Conservation (phyloP, 2,888 invertebrate genomes). For the Melitaea athalia region DNA sequence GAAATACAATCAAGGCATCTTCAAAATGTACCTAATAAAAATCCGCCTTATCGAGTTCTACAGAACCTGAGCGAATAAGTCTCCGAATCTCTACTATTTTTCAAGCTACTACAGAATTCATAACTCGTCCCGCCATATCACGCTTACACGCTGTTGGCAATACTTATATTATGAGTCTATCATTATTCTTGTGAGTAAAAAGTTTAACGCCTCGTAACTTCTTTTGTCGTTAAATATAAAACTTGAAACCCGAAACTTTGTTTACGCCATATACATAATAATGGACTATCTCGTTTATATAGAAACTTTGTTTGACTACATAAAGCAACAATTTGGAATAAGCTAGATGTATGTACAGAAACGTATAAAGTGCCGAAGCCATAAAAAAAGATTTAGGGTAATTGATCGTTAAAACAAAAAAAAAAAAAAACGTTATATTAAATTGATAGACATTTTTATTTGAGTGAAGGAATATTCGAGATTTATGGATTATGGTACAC, state of each 20-base stretch:
- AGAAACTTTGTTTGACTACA: background rate
- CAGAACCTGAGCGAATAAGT: conserved; percentile 26
- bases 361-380: background rate
- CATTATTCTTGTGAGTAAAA: conserved; percentile 52
- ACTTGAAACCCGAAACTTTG: background rate
- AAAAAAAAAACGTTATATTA: background rate
- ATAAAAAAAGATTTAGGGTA: background rate
- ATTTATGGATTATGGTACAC: conserved; percentile 4
- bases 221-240: conserved; percentile 7
- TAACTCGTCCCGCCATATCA: conserved; percentile 59
- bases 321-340: background rate
- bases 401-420: background rate
- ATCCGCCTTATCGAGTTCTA: conserved; percentile 7
- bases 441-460: conserved; percentile 1
- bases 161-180: conserved; percentile 57
- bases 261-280: conserved; percentile 1
- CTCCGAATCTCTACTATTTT: conserved; percentile 53
- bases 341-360: background rate
- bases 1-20: background rate
- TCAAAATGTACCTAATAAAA: background rate
- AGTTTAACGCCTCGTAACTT: conserved; percentile 25
- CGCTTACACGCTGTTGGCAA: conserved; percentile 47
- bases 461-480: background rate
- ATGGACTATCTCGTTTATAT: background rate
- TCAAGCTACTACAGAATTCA: conserved; percentile 67